phyloP scores from a whole-genome alignment of 1,140 invertebrate species.

The Riptortus pedestris region DNA sequence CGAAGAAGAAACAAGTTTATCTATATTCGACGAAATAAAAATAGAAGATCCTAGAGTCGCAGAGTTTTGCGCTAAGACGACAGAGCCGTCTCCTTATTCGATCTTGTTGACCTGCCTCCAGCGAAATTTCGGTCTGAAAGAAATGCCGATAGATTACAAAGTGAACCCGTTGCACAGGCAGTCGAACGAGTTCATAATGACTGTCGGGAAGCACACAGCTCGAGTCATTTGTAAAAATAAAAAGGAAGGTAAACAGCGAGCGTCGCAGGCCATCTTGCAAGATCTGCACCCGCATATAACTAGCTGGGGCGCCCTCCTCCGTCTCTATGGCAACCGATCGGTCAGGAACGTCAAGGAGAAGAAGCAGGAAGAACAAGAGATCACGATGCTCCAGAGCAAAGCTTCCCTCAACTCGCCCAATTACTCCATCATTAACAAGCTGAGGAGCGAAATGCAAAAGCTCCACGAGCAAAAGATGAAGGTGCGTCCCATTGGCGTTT shows the following conservation, averaged over 20 bases:
- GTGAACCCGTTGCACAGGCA: constrained; percentile 83
- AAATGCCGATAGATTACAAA: constrained; percentile 78
- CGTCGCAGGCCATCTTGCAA: constrained; percentile 89
- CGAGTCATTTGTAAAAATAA: constrained; percentile 90
- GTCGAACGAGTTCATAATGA: constrained; percentile 89
- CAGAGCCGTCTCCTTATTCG: constrained; percentile 87
- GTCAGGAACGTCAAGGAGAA: constrained; percentile 89
- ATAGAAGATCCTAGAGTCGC: constrained; percentile 87
- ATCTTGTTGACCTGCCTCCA: constrained; percentile 86
- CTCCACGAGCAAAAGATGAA: constrained; percentile 41
- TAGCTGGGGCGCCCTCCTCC: constrained; percentile 87
- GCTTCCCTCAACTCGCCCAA: constrained; percentile 86
- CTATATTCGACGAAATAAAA: constrained; percentile 84
- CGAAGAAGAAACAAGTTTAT: constrained; percentile 16
- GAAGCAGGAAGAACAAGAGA: constrained; percentile 88
- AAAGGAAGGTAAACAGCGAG: constrained; percentile 91
- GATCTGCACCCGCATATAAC: constrained; percentile 81
- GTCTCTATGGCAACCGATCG: constrained; percentile 85
- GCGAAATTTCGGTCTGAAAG: constrained; percentile 80
- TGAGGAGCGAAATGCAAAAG: constrained; percentile 79
- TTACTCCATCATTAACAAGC: constrained; percentile 82
- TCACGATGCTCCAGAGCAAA: constrained; percentile 80
- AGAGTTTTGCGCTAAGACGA: constrained; percentile 88
- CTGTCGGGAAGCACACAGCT: constrained; percentile 81
- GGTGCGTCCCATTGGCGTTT: constrained; percentile 24